These are phyloP conservation scores for Pseudomyrmex concolor DNA, from an alignment of 1,140 invertebrate species.

Conservation along the genomic window DNA sequence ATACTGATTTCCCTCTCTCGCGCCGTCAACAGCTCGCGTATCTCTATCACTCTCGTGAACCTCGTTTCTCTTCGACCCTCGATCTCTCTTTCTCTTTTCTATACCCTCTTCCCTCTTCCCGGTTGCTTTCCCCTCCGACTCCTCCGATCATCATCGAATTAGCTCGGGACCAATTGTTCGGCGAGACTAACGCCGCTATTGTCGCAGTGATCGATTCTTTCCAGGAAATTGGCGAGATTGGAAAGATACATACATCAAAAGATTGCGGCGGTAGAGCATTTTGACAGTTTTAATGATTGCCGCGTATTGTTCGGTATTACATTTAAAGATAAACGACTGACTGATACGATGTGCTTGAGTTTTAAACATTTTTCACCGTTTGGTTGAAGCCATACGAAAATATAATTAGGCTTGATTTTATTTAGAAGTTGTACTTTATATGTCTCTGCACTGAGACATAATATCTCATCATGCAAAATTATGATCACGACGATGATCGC, in stretches of 20 bases:
- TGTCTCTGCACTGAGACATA: no score
- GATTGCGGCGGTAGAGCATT: conserved; percentile 18
- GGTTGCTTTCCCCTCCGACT: not conserved
- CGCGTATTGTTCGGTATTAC: conserved; percentile 11
- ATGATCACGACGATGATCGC: conserved; percentile 9
- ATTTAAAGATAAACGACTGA: conserved; percentile 48
- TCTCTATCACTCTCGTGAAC: not conserved
- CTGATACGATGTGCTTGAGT: not conserved
- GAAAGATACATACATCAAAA: conserved; percentile 29
- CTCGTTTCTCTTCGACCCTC: not conserved
- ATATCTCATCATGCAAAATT: not conserved
- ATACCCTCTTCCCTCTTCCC: not conserved
- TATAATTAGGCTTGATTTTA: conserved; percentile 23
- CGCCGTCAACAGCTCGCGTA: not conserved
- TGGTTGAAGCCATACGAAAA: conserved; percentile 9
- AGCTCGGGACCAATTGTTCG: conserved; percentile 63
- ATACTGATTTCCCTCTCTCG: conserved; percentile 69
- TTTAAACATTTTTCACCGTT: not conserved
- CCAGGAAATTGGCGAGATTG: conserved; percentile 63
- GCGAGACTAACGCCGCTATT: conserved; percentile 58
- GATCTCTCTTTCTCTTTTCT: not conserved
- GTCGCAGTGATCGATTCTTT: conserved; percentile 68
- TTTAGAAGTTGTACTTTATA: no score
- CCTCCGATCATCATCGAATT: conserved; percentile 69
- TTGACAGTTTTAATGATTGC: conserved; percentile 51